Evolutionary conservation across 2,888 invertebrate genomes (phyloP), one percentile per base, ranked within the genome.

Genomic region (Standfussiana lucernea): DNA sequence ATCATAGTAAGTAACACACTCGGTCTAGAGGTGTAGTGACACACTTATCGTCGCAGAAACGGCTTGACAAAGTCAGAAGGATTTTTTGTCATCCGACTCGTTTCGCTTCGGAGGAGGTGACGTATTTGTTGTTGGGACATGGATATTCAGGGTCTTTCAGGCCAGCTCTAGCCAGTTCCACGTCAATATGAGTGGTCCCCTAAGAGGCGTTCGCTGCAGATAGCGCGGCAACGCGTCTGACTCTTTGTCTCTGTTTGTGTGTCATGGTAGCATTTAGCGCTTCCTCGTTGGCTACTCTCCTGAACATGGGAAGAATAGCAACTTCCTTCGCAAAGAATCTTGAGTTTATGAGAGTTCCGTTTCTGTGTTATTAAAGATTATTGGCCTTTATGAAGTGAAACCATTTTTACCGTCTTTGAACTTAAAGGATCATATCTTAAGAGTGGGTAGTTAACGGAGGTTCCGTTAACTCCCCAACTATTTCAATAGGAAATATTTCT

Each of bases 401-500:
- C 10, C n/a, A 65, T 40, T 37, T 32, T n/a, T 32, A 47, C 45
- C 18, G 32, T 37, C 18, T 7, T 37, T 62, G 24, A 37, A 24
- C 35, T 37, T 28, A 53, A 50, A 64, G 5, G 13, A 32, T 18
- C 6, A 64, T 56, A 65, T 28, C 18, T 18, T 2, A 28, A 18
- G 3, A n/a, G n/a, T n/a, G n/a, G n/a, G n/a, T n/a, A n/a, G n/a
- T n/a, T n/a, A n/a, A n/a, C n/a, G n/a, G n/a, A n/a, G n/a, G n/a
- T n/a, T n/a, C 35, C 37, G 42, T 71, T 59, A 67, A 53, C 47
- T 71, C 11, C 28, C 18, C 4, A 56, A 56, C 42, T 7, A 77
- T 61, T 84, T 71, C 35, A 75, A 67, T 77, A 59, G 72, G 62
- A 79, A 79, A 75, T 83, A 65, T 77, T 61, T 70, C 35, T 56